Percentiles rank a stretch among this genome's conserved stretches.
phyloP scores from a whole-genome alignment of 2,113 vertebrate species.

The Poeciliopsis occidentalis region DNA sequence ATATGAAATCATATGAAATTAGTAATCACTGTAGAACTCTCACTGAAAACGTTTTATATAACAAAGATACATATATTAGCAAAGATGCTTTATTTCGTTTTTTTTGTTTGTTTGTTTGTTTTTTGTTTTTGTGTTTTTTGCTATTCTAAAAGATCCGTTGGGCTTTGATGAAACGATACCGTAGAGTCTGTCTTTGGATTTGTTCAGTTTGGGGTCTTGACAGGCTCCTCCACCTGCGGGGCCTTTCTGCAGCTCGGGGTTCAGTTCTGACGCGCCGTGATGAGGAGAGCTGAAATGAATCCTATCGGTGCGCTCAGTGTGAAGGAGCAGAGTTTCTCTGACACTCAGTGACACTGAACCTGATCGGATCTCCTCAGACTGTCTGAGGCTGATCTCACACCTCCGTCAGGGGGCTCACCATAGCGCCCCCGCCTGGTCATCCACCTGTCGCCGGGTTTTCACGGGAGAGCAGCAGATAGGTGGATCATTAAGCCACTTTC shows the following conservation, averaged over 20 bases:
- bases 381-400: conserved; percentile 29
- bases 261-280: not conserved
- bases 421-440: conserved; percentile 62
- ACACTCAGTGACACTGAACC: not conserved
- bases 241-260: not conserved
- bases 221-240: not conserved
- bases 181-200: no score
- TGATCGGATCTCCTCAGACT: not conserved
- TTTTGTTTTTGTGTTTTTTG: no score
- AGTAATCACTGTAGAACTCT: not conserved
- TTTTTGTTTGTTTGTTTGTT: no score
- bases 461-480: no score
- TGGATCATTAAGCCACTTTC: not conserved
- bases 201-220: not conserved
- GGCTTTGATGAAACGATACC: no score
- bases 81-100: no score
- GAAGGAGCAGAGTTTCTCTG: not conserved
- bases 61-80: no score
- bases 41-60: no score
- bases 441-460: conserved; percentile 23
- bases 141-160: no score
- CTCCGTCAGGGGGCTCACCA: conserved; percentile 23
- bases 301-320: not conserved
- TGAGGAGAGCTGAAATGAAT: not conserved
- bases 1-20: not conserved